Evolutionary conservation across 2,797 vertebrate genomes (phyloP), one percentile per base, ranked within the genome.

Genomic region (Anas bernieri): DNA sequence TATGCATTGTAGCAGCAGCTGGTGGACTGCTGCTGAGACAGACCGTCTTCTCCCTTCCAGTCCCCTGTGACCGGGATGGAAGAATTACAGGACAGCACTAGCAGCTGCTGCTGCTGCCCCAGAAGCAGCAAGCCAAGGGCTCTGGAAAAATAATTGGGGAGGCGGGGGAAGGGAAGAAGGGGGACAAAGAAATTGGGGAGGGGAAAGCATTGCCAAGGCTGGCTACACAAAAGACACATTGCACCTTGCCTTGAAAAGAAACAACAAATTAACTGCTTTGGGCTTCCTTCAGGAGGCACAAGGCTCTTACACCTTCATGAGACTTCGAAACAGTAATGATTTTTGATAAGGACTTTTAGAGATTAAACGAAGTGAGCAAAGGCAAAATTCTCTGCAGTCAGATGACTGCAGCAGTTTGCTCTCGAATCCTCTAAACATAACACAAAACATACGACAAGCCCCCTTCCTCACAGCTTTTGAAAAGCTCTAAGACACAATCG

Each of bases 1-100:
- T 96, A 82, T 92, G 72, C 92, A 86, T 83, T 20, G 89, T 31
- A 83, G 96, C 17, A 0, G 97, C 97, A 97, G 96, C 97, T 97
- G 96, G 95, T 96, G 92, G 96, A 92, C 96, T 96, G 94, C 95
- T 94, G 97, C 96, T 93, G 94, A 96, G 93, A 90, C 92, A 97
- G 96, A 96, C 91, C 13, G 18, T 84, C 96, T 97, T 94, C 77
- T 86, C 85, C 93, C 67, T 93, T 87, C 83, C 74, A 88, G 93
- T 97, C 96, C 95, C 97, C 92, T 95, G 96, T 93, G 96, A 96
- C 92, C 30, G 18, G 68, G 77, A 95, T 64, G 77, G 67, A 85
- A 95, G 88, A 88, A 74, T 93, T 94, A 93, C 76, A 81, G 86
- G 94, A 91, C 84, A 95, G 95, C 80, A 94, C 82, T 50, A 96